Evolutionary conservation across 2,797 vertebrate species (phyloP).

Genomic region (Eulemur albifrons): DNA sequence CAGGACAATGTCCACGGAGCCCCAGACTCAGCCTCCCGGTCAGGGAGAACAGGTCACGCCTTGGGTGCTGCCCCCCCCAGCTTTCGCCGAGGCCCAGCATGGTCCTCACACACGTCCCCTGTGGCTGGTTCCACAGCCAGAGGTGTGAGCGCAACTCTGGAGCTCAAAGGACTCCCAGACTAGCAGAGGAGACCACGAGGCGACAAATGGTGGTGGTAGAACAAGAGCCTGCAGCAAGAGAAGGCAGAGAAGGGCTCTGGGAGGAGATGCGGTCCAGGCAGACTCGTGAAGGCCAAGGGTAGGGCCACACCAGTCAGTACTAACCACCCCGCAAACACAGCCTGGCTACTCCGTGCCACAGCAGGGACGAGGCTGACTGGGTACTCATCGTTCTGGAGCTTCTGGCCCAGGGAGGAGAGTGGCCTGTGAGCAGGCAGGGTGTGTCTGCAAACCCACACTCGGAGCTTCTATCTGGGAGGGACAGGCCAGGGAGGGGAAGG

Average conservation of each 20-base stretch:
- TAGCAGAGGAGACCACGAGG: not conserved
- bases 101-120: not conserved
- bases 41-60: not conserved
- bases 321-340: not conserved
- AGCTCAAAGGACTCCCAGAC: not conserved
- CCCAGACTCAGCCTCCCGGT: not conserved
- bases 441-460: not conserved
- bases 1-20: not conserved
- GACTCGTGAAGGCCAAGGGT: not conserved
- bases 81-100: not conserved
- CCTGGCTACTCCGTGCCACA: not conserved
- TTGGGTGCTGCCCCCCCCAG: not conserved
- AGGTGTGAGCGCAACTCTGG: not conserved
- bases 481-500: too few relatives aligned
- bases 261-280: accelerated
- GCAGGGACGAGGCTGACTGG: accelerated
- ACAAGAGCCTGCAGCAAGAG: not conserved
- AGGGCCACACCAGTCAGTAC: not conserved
- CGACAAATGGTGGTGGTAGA: too few relatives aligned
- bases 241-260: not conserved
- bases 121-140: not conserved
- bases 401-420: not conserved
- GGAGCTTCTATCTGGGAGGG: not conserved
- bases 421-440: not conserved
- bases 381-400: not conserved